Evolutionary conservation across 2,113 vertebrate species (phyloP), one percentile per base, ranked within the genome.

Genomic region (Passer montanus): DNA sequence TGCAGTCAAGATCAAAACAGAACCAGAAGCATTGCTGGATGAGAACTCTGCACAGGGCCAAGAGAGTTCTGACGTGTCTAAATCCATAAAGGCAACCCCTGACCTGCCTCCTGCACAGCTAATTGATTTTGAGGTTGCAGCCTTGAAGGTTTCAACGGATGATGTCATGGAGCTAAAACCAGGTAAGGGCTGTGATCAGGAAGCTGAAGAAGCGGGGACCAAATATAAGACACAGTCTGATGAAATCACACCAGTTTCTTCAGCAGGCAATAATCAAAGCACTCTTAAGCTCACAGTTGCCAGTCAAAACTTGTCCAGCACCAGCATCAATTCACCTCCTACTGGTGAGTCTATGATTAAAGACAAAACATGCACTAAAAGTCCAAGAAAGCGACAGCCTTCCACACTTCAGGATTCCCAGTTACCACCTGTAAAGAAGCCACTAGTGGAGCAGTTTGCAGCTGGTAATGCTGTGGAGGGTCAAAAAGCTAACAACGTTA

Each of bases 351-450:
- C 96, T 90, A 58, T 69, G n/a, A 87, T 92, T 85, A 99, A 98
- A 96, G 98, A 99, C 94, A 98, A 98, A 95, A 85, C 97, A 52
- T 97, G 98, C 93, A 98, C 97, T 85, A 99, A 98, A 97, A 98
- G 98, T 97, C 98, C 98, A 72, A 98, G 99, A 94, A 99, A 99
- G 96, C 98, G 99, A 94, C 98, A 98, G 1, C 97, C 98, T 76
- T 97, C 98, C 77, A 84, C 98, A 28, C 97, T 98, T 92, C 98
- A 98, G 87, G 98, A 99, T 82, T 96, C 98, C 50, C 99, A 99
- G 94, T 97, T 98, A 83, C 98, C 98, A 53, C 99, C 99, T 80
- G 89, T 99, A 90, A 99, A 99, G 97, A 99, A 99, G 84, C 98
- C 98, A 64, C 98, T 99, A 60, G 97, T 99, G 95, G 98, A 98